These are phyloP conservation scores for Nannospalax galili DNA, from an alignment of 2,113 vertebrate genomes.

Conservation along the genomic window DNA sequence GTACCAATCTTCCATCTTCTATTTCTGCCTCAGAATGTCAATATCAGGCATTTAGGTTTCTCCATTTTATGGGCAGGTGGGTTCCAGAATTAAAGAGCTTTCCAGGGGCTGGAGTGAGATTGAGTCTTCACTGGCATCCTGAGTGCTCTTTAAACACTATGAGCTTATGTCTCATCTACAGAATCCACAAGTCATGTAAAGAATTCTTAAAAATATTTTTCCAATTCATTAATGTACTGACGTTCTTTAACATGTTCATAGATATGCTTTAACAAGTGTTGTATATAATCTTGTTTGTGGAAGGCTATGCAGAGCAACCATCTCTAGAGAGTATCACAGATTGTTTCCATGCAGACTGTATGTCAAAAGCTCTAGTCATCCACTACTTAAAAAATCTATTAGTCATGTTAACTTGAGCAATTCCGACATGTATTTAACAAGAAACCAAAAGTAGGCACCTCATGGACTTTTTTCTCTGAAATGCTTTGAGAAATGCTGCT, in stretches of 20 bases:
- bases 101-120: no score
- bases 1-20: rapidly evolving
- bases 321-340: not conserved
- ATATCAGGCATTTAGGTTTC: not conserved
- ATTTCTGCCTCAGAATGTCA: not conserved
- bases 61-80: not conserved
- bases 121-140: no score
- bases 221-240: not conserved
- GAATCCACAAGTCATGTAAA: not conserved
- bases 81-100: not conserved
- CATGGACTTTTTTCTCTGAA: constrained; percentile 9
- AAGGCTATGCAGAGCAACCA: not conserved
- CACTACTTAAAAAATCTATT: not conserved
- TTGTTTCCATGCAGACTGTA: not conserved
- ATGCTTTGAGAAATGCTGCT: not conserved
- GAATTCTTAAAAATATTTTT: not conserved
- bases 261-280: not conserved
- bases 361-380: not conserved
- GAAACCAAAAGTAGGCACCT: not conserved
- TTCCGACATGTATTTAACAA: not conserved
- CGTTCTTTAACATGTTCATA: not conserved
- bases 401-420: not conserved
- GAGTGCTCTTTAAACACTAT: not conserved
- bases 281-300: not conserved
- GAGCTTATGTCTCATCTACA: not conserved